A percentile compares a stretch with the other conserved stretches of the same genome.
Conservation (phyloP, 2,888 invertebrate genomes). For the Arrhopalites spinosus region DNA sequence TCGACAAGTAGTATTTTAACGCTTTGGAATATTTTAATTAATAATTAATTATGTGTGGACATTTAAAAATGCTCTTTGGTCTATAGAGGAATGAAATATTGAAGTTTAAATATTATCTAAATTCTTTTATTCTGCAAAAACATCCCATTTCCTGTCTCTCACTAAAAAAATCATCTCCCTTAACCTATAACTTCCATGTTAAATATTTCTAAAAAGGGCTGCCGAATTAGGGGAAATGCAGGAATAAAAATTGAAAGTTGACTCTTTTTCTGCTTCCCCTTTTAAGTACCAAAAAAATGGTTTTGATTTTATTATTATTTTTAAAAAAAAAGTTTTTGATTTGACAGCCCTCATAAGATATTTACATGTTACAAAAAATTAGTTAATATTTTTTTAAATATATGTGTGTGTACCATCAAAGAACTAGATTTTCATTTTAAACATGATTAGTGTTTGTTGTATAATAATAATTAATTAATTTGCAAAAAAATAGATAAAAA, state of each 20-base stretch:
- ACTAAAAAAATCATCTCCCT: not conserved
- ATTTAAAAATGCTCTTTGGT: conserved; percentile 8
- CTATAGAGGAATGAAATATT: not conserved
- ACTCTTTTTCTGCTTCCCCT: not conserved
- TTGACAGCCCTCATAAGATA: no score
- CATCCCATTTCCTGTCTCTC: not conserved
- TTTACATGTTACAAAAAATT: no score
- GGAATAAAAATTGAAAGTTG: not conserved
- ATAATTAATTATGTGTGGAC: conserved; percentile 3
- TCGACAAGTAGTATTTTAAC: not conserved
- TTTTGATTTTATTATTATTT: no score
- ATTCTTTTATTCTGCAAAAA: not conserved
- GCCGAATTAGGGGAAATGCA: not conserved
- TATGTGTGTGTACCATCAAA: no score
- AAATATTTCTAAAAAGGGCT: not conserved
- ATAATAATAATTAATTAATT: no score
- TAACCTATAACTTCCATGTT: not conserved
- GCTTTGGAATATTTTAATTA: not conserved
- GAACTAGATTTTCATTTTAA: no score
- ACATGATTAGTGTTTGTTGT: no score
- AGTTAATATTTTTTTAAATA: no score
- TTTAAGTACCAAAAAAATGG: not conserved
- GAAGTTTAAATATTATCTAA: not conserved
- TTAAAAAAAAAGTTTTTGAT: no score
- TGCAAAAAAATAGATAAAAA: no score